Evolutionary conservation across 2,888 invertebrate species (phyloP), one percentile per base, ranked within the genome.

Genomic region (Caenorhabditis wallacei): DNA sequence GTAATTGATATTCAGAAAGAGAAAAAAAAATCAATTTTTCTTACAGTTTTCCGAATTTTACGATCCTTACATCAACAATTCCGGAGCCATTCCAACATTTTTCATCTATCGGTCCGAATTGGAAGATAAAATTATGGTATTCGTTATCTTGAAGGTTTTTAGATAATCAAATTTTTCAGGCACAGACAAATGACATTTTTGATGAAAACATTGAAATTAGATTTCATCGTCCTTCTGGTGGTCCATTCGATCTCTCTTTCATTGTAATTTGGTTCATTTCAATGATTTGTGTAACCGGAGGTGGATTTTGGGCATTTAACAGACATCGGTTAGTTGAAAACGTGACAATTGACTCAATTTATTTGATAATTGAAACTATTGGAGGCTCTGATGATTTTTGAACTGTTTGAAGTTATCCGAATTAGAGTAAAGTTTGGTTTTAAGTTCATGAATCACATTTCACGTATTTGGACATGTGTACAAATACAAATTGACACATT

Each of bases 241-340:
- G 57, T 18, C 56, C 68, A 7, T 71, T 90, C 24, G 91, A 91
- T 57, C 26, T 72, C 0, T 87, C 89, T 10, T 84, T 90, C 68
- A 20, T 88, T 16, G 68, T 90, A 54, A 88, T 91, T 1, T 88
- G 89, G 85, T 1, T 87, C n/a, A 79, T 91, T n/a, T 89, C 91
- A n/a, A 85, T 88, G 69, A 81, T 76, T n/a, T 89, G 88, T 71
- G 88, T 91, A 16, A 22, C 83, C 11, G 85, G 87, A n/a, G 91
- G 91, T 57, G 87, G 88, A 7, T 10, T 85, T 8, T 89, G 88
- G 88, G 87, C 88, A 4, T 84, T 84, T 63, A 59, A 71, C 48
- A 57, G 85, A 40, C 80, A 84, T 61, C 72, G 72, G 84, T 85
- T 22, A 51, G 74, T 54, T 3, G 8, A 30, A 30, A 2, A n/a